Evolutionary conservation across 2,113 vertebrate genomes (phyloP), one percentile per base, ranked within the genome.

Genomic region (Gasterosteus aculeatus): DNA sequence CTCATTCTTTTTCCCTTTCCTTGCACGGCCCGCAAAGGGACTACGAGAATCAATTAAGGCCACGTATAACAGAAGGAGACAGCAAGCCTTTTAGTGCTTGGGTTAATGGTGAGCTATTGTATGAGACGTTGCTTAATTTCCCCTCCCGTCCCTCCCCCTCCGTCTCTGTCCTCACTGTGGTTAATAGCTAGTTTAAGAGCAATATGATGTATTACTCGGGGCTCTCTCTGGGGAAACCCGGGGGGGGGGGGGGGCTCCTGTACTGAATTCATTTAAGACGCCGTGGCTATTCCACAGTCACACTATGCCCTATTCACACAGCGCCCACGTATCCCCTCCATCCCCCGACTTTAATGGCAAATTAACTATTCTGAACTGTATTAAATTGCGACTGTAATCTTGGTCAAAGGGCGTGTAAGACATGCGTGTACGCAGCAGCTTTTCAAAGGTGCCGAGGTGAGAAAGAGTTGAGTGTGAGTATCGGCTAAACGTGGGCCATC

Each of bases 131-230:
- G 84, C 81, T 92, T 92, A 89, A 92, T 90, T 86, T 86, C 61
- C 81, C 72, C 61, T 49, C 88, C 63, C 49, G 31, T 47, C 69
- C 60, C 57, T 33, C 29, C 22, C 73, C 70, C 75, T 61, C 69
- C 33, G 56, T 81, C 60, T 69, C 82, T 59, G 75, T 85, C 74
- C 77, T 79, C 72, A 47, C 89, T 75, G 81, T 82, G 89, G 75
- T 86, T 92, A 91, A 91, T 89, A 90, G 92, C 90, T 92, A 91
- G 89, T 92, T 89, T 90, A 91, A 92, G 87, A 93, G 89, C 88
- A 92, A 87, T 92, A 87, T 89, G 90, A 93, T 92, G 85, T 91
- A 92, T 93, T 88, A 92, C 91, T 91, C 39, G 60, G 71, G 87
- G 88, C 89, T 80, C 84, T 87, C 91, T 88, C 82, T 18, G 65